Evolutionary conservation across 2,113 vertebrate species (phyloP).

Genomic region (Empidonax alnorum): DNA sequence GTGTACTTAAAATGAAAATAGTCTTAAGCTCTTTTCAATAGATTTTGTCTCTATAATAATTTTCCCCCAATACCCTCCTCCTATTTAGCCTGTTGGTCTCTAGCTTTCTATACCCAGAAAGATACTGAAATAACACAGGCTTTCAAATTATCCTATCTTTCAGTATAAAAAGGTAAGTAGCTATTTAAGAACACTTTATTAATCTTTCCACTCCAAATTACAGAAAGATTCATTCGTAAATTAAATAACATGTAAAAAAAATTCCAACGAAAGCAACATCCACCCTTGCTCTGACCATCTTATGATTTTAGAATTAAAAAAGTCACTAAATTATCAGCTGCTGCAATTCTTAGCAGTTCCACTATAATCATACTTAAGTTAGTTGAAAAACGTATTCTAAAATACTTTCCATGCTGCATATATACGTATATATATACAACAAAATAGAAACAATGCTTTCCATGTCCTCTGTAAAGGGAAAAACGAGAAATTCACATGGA

Average conservation of each 20-base stretch:
- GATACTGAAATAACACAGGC: not conserved
- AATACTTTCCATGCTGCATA: not conserved
- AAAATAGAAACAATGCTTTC: not conserved
- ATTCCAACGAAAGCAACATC: not conserved
- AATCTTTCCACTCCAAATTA: not conserved
- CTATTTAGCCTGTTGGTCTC: not conserved
- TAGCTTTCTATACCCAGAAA: not conserved
- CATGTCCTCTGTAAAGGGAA: not conserved
- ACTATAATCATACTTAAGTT: not conserved
- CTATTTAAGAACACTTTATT: not conserved
- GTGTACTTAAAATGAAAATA: slow-evolving; percentile 3
- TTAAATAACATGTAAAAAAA: not conserved
- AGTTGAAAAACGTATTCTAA: not conserved
- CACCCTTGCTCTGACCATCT: not conserved
- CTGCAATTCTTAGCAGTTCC: not conserved
- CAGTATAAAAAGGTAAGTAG: not conserved
- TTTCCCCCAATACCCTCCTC: not conserved
- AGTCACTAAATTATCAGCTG: not conserved
- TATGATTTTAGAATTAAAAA: not conserved
- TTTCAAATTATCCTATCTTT: not conserved
- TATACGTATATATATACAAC: not conserved
- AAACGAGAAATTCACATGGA: not conserved
- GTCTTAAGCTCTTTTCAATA: not conserved
- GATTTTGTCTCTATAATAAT: not conserved
- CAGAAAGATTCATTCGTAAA: not conserved